Base-by-base conservation (phyloP, 1,140 invertebrate genomes). In the Aphaenogaster rudis region DNA sequence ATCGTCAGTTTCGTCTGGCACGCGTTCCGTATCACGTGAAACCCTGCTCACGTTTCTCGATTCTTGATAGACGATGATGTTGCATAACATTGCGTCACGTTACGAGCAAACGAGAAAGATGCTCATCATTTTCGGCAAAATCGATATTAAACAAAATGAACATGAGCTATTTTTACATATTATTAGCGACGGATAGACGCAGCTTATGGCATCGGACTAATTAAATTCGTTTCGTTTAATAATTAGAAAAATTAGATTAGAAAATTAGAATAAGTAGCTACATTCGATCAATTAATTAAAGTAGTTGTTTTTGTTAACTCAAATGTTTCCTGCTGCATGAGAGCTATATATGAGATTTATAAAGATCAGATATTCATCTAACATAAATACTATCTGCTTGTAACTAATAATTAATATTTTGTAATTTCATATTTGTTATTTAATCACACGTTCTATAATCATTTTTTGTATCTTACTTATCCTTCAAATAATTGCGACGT, bases 31-130 rank as follows among this genome's bases (percentile, higher is more conserved):
- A 48, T 39, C 33, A 4, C 36, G 15, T 63, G 21, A 64, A 64
- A 6, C 1, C 42, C 28, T 17, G 28, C 36, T 48, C n/a, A 42
- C 36, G n/a, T 42, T 39, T 59, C 59, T 3, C 28, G 28, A 79
- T 50, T 36, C 39, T 66, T 50, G 36, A 48, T 21, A 21, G 7
- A 11, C 21, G 17, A 52, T 8, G 3, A 52, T 8, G 3, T 66
- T 66, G 77, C 61, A 15, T 66, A 64, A 79, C 33, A 17, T 66
- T 66, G 33, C 61, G 50, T 69, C 42, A 50, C 64, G 28, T 79
- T 50, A 28, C 17, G 11, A 33, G 28, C 39, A 36, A 39, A 78
- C 6, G 15, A 50, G 28, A 67, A n/a, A 15, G 45, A 52, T 67
- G 33, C 9, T 67, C 11, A 52, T 39, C n/a, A 36, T 39, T 79